phyloP scores from a whole-genome alignment of 2,888 invertebrate genomes.

The Disparrhopalites patrizii region DNA sequence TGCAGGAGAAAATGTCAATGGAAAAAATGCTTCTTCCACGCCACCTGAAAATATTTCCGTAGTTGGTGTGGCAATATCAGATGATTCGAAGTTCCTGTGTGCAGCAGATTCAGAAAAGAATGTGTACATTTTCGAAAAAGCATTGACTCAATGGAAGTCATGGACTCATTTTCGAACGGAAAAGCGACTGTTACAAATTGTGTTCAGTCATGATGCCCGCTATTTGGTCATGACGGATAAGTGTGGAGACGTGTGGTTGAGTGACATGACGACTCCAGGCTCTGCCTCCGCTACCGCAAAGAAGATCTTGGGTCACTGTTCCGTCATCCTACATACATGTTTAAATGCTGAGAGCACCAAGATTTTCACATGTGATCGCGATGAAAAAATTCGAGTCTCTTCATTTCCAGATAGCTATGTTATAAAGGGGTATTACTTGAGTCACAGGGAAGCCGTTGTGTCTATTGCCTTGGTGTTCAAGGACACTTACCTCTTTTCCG shows the following conservation, averaged over 20 bases:
- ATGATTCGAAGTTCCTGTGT: background rate
- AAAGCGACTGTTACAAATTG: constrained; percentile 12
- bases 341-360: background rate
- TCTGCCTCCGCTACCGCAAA: background rate
- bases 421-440: constrained; percentile 17
- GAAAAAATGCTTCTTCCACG: background rate
- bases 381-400: constrained; percentile 22
- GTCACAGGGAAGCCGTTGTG: constrained; percentile 20
- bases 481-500: constrained; percentile 3
- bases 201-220: background rate
- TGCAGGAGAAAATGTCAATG: background rate
- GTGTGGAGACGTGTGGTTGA: constrained; percentile 18
- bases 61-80: constrained; percentile 13
- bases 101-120: constrained; percentile 10
- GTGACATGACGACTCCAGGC: background rate
- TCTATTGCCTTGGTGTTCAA: background rate
- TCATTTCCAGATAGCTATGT: constrained; percentile 18
- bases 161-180: constrained; percentile 3
- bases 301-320: constrained; percentile 23
- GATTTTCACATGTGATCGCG: constrained; percentile 20
- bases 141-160: background rate
- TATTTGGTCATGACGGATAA: constrained; percentile 14
- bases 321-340: constrained; percentile 15
- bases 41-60: background rate
- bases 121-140: constrained; percentile 6